Evolutionary conservation across 2,888 invertebrate genomes (phyloP).

Genomic region (Himalopsyche anomala): DNA sequence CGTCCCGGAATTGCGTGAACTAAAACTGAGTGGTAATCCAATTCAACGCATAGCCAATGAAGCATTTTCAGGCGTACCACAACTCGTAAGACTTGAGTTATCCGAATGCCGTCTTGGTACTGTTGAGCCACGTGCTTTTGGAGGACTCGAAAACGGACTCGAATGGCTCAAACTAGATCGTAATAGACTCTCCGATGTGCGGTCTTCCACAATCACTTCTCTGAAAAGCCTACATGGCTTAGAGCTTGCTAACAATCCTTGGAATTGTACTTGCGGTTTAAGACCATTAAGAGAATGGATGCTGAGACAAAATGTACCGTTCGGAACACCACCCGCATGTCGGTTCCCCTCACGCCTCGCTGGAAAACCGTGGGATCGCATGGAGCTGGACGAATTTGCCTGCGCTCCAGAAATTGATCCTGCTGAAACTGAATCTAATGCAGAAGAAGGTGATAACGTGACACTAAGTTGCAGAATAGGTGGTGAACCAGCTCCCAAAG

Average conservation of each 20-base stretch:
- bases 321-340: conserved; percentile 83
- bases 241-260: conserved; percentile 87
- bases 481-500: conserved; percentile 84
- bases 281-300: conserved; percentile 88
- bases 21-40: conserved; percentile 86
- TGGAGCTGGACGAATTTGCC: conserved; percentile 88
- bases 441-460: conserved; percentile 84
- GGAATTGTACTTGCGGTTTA: conserved; percentile 88
- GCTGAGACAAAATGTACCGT: conserved; percentile 86
- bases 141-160: conserved; percentile 83
- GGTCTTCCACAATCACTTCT: conserved; percentile 81
- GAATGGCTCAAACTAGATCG: conserved; percentile 88
- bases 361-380: conserved; percentile 84
- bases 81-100: conserved; percentile 84
- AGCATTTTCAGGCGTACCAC: conserved; percentile 81
- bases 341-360: conserved; percentile 80
- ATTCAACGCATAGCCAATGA: conserved; percentile 83
- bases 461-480: conserved; percentile 84
- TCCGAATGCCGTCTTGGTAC: conserved; percentile 83
- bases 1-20: conserved; percentile 84
- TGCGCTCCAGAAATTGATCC: conserved; percentile 85
- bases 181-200: conserved; percentile 83
- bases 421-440: conserved; percentile 78
- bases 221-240: conserved; percentile 84
- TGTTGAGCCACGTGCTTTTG: conserved; percentile 84